A percentile compares a stretch with the other conserved stretches of the same genome.
These are phyloP conservation scores for Caranx ignobilis DNA, from an alignment of 2,113 vertebrate species.

Conservation along the genomic window DNA sequence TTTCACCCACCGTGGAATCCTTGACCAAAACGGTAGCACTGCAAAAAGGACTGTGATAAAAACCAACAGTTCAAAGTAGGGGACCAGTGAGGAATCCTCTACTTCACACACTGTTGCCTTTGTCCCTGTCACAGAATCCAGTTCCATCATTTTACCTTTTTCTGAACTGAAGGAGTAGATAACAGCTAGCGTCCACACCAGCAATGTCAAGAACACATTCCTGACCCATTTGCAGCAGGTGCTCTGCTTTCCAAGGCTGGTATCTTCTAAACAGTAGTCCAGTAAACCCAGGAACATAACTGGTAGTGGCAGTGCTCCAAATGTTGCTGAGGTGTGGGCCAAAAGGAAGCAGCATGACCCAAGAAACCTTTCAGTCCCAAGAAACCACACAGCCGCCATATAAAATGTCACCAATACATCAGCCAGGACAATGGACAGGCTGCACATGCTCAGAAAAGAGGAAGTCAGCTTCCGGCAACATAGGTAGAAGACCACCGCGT, in stretches of 20 bases:
- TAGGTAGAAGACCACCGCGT: constrained; percentile 40
- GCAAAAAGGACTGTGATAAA: background rate
- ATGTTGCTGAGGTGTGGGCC: constrained; percentile 66
- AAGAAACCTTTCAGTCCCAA: constrained; percentile 6
- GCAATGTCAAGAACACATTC: constrained; percentile 32
- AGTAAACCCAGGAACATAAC: constrained; percentile 65
- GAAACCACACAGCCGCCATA: constrained; percentile 45
- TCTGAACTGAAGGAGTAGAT: constrained; percentile 40
- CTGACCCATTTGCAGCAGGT: constrained; percentile 19
- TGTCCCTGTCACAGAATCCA: background rate
- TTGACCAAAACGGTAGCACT: constrained; percentile 64
- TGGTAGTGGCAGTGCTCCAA: constrained; percentile 73
- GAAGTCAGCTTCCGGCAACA: constrained; percentile 39
- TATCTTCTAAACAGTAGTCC: constrained; percentile 58
- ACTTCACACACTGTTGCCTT: constrained; percentile 65
- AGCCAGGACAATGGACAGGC: constrained; percentile 72
- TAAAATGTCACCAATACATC: constrained; percentile 60
- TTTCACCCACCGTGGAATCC: constrained; percentile 56
- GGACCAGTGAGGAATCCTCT: constrained; percentile 42
- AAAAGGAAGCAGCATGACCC: constrained; percentile 67
- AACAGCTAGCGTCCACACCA: constrained; percentile 71
- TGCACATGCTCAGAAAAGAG: constrained; percentile 70
- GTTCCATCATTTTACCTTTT: background rate
- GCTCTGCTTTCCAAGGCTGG: background rate
- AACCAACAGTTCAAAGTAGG: constrained; percentile 42